Evolutionary conservation across 1,140 invertebrate genomes (phyloP), one percentile per base, ranked within the genome.

Genomic region (Hylaeus anthracinus): DNA sequence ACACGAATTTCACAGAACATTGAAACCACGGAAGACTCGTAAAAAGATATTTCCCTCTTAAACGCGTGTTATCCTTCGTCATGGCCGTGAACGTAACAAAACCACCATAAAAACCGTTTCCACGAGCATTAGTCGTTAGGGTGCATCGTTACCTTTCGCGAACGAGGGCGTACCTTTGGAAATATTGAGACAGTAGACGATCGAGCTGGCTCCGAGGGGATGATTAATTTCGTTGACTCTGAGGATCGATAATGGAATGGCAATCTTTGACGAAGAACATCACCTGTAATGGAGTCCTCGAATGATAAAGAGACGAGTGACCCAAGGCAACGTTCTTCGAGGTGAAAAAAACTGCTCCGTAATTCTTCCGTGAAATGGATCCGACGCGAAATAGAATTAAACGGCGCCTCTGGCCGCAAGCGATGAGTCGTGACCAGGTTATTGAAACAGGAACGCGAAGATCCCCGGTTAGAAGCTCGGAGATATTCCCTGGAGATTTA

Each of bases 341-440:
- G 26, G 26, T 10, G 72, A 9, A 26, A 37, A 26, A 12, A 60
- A 39, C 37, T 26, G 45, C 10, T 15, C 12, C 55, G 55, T 80
- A 80, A 80, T 58, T 80, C 72, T 67, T 67, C 64, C 9, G 39
- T 45, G 64, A 15, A 58, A 60, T 39, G 79, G 63, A 43, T 43
- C 55, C 64, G 37, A 67, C 9, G 63, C 48, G 56, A 82, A 82
- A 79, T 73, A 71, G 56, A 79, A 82, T 79, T 82, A 82, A 82
- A 73, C 56, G 53, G 70, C 53, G n/a, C 37, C 12, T 15, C 56
- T 78, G 77, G 76, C 63, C 55, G 70, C 64, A 64, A 79, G 81
- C 76, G 70, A 73, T 51, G 64, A 82, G 58, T 79, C 70, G 76
- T 82, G 77, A 65, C 63, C 26, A 2, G 64, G 45, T 82, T 82